These are phyloP conservation scores for Cheilosia pagana DNA, from an alignment of 2,888 invertebrate genomes.

Conservation along the genomic window DNA sequence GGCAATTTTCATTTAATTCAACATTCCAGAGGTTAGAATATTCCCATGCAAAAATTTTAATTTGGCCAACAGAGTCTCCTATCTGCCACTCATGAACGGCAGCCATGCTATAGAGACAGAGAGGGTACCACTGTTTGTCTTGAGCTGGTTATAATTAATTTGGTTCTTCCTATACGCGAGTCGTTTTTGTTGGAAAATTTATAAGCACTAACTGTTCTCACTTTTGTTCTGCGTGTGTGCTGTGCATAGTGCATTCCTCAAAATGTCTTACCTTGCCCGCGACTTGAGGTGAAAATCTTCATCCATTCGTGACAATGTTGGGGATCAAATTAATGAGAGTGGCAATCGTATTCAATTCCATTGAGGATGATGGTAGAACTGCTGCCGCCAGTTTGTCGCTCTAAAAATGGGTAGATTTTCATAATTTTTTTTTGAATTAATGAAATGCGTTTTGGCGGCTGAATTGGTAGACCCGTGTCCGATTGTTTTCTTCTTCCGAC, in stretches of 20 bases:
- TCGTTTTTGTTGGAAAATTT: constrained; percentile 52
- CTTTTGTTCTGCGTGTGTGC: constrained; percentile 63
- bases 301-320: constrained; percentile 69
- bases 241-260: constrained; percentile 44
- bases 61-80: constrained; percentile 30
- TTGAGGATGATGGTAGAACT: background rate
- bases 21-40: constrained; percentile 74
- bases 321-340: constrained; percentile 60
- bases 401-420: constrained; percentile 29
- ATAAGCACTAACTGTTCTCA: constrained; percentile 72
- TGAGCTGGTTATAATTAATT: constrained; percentile 58
- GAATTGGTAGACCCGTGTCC: constrained; percentile 34
- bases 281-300: constrained; percentile 62
- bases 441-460: constrained; percentile 40
- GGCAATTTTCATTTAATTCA: constrained; percentile 72
- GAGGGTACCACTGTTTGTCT: constrained; percentile 33
- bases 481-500: constrained; percentile 31
- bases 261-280: constrained; percentile 29
- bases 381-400: constrained; percentile 9
- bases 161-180: background rate
- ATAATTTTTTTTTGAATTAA: constrained; percentile 61
- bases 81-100: constrained; percentile 37
- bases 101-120: background rate
- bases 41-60: constrained; percentile 69
- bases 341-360: constrained; percentile 49